Conservation (phyloP, 2,888 invertebrate species). For the Blastobasis adustella region DNA sequence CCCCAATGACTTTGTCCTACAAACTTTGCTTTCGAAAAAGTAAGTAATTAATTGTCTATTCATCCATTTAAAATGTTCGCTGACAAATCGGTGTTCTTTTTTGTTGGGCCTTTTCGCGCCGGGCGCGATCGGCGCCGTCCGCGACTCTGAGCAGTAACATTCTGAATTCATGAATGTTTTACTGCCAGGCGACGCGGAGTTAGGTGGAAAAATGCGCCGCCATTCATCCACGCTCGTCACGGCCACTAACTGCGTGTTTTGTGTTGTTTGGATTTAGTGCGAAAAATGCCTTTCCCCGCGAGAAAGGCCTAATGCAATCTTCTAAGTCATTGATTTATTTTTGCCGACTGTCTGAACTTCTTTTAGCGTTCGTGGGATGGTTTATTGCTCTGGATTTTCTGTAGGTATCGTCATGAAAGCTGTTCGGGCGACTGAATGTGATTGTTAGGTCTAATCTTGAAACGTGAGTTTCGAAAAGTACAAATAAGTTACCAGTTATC, state of each 20-base stretch:
- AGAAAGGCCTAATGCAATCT: slow-evolving; percentile 40
- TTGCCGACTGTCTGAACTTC: slow-evolving; percentile 1
- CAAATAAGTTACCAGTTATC: too few species aligned
- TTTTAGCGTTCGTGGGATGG: neutral
- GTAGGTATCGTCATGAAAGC: too few species aligned
- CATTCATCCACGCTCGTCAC: slow-evolving; percentile 66
- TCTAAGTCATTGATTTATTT: slow-evolving; percentile 39
- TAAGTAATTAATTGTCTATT: slow-evolving; percentile 10
- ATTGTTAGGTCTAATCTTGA: too few species aligned
- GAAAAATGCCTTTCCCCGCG: slow-evolving; percentile 47
- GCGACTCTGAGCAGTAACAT: slow-evolving; percentile 52
- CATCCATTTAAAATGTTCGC: slow-evolving; percentile 8
- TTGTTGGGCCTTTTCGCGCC: slow-evolving; percentile 12
- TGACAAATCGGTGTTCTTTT: slow-evolving; percentile 22
- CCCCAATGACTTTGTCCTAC: neutral
- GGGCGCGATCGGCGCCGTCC: slow-evolving; percentile 23
- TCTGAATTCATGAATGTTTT: slow-evolving; percentile 68
- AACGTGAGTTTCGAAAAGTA: too few species aligned
- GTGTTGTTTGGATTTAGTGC: slow-evolving; percentile 59
- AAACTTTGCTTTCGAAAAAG: slow-evolving; percentile 6
- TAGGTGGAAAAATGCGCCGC: slow-evolving; percentile 62
- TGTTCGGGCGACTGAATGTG: too few species aligned
- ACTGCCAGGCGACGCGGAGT: slow-evolving; percentile 56
- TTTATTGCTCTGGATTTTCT: neutral
- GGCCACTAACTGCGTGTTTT: slow-evolving; percentile 64